phyloP scores from a whole-genome alignment of 35 echinoderm and acorn worm species.

The Ptychodera flava region DNA sequence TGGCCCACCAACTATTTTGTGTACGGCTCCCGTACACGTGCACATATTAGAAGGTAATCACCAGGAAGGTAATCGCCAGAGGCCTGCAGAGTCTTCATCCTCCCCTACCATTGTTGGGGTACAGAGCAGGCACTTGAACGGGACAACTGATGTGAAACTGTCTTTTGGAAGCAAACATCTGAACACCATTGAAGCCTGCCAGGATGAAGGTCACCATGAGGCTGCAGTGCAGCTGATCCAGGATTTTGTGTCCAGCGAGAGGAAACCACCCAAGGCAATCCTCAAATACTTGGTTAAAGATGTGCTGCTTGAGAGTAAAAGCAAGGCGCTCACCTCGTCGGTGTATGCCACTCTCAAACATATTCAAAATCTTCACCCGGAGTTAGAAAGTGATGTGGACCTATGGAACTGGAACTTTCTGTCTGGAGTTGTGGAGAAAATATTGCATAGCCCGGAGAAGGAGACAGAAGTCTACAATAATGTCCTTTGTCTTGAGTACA shows the following conservation, averaged over 20 bases:
- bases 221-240: background rate
- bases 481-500: background rate
- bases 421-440: background rate
- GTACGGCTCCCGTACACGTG: too few relatives aligned
- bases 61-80: too few relatives aligned
- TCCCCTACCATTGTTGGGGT: too few relatives aligned
- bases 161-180: background rate
- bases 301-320: background rate
- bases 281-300: background rate
- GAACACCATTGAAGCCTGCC: background rate
- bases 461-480: background rate
- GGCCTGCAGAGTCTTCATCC: too few relatives aligned
- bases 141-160: background rate
- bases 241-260: background rate
- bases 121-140: background rate
- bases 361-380: background rate
- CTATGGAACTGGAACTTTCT: background rate
- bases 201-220: background rate
- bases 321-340: background rate
- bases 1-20: too few relatives aligned
- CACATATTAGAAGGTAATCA: too few relatives aligned
- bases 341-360: background rate
- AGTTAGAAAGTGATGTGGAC: background rate
- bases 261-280: background rate
- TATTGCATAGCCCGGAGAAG: background rate